phyloP scores from a whole-genome alignment of 2,797 vertebrate species.

The Masticophis lateralis region DNA sequence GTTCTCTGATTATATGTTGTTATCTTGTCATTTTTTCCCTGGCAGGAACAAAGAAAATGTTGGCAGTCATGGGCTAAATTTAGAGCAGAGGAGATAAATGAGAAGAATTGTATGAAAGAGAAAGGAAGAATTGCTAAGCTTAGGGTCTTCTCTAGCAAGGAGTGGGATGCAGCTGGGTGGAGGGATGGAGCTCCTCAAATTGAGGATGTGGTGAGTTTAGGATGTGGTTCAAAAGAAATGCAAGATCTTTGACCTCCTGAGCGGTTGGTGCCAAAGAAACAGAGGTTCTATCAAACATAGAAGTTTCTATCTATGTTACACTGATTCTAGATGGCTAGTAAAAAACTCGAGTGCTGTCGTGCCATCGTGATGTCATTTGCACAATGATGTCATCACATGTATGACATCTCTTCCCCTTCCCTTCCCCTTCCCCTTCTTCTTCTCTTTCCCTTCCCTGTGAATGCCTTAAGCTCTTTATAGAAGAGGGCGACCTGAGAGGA shows the following conservation, averaged over 20 bases:
- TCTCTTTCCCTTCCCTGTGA: background rate
- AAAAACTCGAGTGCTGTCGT: background rate
- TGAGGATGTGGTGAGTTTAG: background rate
- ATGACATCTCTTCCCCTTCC: background rate
- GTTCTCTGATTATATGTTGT: constrained; percentile 12
- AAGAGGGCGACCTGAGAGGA: background rate
- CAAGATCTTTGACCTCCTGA: background rate
- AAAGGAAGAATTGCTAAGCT: background rate
- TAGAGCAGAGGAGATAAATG: background rate
- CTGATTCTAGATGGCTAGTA: background rate
- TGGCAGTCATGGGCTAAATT: constrained; percentile 47
- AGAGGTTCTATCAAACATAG: background rate
- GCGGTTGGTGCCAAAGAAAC: background rate
- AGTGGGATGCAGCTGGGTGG: background rate
- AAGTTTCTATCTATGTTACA: background rate
- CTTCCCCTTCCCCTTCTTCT: too few species aligned
- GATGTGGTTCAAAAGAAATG: background rate
- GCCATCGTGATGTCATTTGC: background rate
- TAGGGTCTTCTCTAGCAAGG: background rate
- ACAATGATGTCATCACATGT: background rate
- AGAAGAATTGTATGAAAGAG: background rate
- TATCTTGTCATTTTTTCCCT: background rate
- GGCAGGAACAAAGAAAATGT: background rate
- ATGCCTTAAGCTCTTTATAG: background rate
- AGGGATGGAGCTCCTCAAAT: background rate